Conservation (phyloP, 2,888 invertebrate species). For the Drosophila colorata region DNA sequence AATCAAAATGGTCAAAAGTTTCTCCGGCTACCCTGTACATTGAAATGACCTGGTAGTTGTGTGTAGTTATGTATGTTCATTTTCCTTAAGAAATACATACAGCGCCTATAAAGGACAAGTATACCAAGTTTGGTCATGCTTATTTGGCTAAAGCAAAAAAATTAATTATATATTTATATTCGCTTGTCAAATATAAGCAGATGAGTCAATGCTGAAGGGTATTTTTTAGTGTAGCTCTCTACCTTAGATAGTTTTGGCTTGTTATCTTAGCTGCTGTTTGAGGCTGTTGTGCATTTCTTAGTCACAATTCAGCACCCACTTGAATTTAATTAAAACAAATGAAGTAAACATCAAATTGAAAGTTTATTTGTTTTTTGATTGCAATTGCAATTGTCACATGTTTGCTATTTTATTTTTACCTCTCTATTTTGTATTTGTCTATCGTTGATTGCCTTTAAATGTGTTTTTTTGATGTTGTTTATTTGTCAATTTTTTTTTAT, state of each 20-base stretch:
- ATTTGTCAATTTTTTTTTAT: neutral
- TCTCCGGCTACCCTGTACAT: slow-evolving; percentile 2
- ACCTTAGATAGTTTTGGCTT: neutral
- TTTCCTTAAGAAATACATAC: no score
- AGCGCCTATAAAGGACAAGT: no score
- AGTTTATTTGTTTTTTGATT: slow-evolving; percentile 49
- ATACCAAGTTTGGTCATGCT: no score
- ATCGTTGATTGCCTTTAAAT: slow-evolving; percentile 18
- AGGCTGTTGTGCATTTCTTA: slow-evolving; percentile 28
- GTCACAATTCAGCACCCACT: slow-evolving; percentile 11
- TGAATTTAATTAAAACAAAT: slow-evolving; percentile 64
- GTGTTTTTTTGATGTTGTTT: neutral
- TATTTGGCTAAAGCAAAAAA: no score
- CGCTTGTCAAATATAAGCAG: no score
- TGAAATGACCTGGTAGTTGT: neutral
- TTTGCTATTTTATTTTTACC: slow-evolving; percentile 17
- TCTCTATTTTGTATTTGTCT: neutral
- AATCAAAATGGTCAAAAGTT: slow-evolving; percentile 31
- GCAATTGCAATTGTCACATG: slow-evolving; percentile 50
- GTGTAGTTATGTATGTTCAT: neutral
- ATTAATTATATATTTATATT: no score
- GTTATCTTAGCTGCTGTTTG: slow-evolving; percentile 1
- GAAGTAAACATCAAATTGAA: slow-evolving; percentile 59
- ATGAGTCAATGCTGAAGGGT: slow-evolving; percentile 9
- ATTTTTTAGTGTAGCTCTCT: neutral